Evolutionary conservation across 2,113 vertebrate species (phyloP).

Genomic region (Eulemur macaco): DNA sequence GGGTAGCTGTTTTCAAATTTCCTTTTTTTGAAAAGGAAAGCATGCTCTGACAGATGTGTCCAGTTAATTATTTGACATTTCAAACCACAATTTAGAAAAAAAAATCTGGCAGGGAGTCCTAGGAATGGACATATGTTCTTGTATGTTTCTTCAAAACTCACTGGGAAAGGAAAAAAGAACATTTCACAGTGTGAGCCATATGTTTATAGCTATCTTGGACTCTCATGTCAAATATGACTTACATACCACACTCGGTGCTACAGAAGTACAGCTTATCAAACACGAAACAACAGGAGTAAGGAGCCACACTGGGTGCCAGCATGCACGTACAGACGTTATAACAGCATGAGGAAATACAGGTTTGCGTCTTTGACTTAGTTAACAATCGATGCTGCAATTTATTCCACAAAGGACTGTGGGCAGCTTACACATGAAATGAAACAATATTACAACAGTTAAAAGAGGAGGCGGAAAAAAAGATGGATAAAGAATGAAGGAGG

Average conservation of each 20-base stretch:
- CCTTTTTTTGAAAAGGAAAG: slow-evolving; percentile 38
- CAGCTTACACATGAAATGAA: background rate
- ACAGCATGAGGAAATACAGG: background rate
- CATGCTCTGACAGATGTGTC: slow-evolving; percentile 49
- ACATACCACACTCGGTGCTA: slow-evolving; percentile 1
- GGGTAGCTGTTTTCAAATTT: slow-evolving; percentile 4
- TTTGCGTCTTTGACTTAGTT: background rate
- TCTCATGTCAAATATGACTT: slow-evolving; percentile 30
- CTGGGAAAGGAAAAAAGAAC: slow-evolving; percentile 46
- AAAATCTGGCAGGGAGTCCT: slow-evolving; percentile 51
- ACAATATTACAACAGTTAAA: background rate
- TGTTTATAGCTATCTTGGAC: slow-evolving; percentile 56
- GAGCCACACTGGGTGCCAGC: background rate
- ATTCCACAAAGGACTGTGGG: background rate
- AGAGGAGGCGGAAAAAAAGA: background rate
- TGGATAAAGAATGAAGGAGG: background rate
- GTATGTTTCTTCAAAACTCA: slow-evolving; percentile 39
- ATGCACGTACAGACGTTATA: too few species aligned
- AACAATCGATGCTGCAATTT: background rate
- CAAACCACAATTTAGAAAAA: slow-evolving; percentile 41
- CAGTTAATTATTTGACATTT: slow-evolving; percentile 66
- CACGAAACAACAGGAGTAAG: background rate
- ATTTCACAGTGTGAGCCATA: slow-evolving; percentile 46
- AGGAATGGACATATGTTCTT: slow-evolving; percentile 58
- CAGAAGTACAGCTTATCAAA: slow-evolving; percentile 34